A percentile compares a stretch with the other conserved stretches of the same genome.
phyloP scores from a whole-genome alignment of 2,113 vertebrate genomes.

The Bombycilla garrulus region DNA sequence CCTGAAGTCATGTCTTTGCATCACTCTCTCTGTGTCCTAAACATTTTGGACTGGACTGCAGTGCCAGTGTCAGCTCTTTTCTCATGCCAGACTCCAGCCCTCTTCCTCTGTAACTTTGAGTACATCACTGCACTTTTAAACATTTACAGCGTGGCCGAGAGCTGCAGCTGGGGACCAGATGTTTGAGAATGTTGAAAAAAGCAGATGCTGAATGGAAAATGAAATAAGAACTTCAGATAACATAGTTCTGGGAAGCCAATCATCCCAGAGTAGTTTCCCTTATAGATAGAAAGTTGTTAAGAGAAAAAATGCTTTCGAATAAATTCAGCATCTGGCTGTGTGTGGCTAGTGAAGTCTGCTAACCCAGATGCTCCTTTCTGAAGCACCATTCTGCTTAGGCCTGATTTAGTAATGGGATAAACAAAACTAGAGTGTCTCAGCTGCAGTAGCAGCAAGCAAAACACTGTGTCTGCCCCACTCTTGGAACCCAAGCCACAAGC shows the following conservation, averaged over 20 bases:
- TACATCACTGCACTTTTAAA: neutral
- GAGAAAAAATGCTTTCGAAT: neutral
- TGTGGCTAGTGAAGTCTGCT: neutral
- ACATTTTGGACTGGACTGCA: neutral
- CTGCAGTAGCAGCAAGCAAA: neutral
- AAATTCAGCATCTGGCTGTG: neutral
- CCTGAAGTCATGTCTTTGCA: neutral
- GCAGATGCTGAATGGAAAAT: neutral
- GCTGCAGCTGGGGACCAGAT: neutral
- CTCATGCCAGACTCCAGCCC: neutral
- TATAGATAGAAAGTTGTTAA: neutral
- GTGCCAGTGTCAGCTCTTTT: neutral
- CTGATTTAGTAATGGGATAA: neutral
- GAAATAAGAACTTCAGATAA: neutral
- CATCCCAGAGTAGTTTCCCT: neutral
- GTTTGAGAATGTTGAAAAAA: neutral
- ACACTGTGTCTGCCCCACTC: neutral
- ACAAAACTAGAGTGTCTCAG: neutral
- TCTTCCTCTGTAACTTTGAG: neutral
- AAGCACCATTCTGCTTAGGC: neutral
- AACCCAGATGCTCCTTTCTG: neutral
- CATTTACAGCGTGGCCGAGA: neutral
- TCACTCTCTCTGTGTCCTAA: neutral
- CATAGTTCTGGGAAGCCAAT: neutral
- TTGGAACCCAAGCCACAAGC: neutral